Evolutionary conservation across 2,888 invertebrate genomes (phyloP).

Genomic region (Subacronicta megacephala): DNA sequence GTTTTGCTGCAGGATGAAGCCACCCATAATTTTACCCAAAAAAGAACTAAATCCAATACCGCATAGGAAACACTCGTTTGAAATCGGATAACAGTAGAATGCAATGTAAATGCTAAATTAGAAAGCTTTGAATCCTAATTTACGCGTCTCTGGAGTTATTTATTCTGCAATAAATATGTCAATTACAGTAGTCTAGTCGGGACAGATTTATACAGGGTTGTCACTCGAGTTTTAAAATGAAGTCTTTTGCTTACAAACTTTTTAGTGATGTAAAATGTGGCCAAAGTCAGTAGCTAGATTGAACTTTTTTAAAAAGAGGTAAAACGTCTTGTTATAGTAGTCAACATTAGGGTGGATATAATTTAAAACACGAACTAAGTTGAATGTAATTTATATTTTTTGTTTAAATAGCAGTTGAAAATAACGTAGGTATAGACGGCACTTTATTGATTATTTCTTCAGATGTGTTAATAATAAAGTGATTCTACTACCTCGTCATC

Average conservation of each 20-base stretch:
- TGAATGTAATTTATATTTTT: too few relatives aligned
- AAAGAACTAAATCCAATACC: slow-evolving; percentile 18
- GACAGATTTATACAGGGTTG: slow-evolving; percentile 70
- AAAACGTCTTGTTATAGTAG: neutral
- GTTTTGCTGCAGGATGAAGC: slow-evolving; percentile 8
- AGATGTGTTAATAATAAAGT: too few relatives aligned
- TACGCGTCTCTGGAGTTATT: slow-evolving; percentile 73
- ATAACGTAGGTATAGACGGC: too few relatives aligned
- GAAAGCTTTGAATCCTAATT: slow-evolving; percentile 74
- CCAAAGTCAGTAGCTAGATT: slow-evolving; percentile 22
- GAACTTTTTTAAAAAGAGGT: slow-evolving; percentile 9
- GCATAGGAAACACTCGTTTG: slow-evolving; percentile 41
- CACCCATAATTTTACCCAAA: slow-evolving; percentile 27
- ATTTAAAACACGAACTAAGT: too few relatives aligned
- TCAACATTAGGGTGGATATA: neutral
- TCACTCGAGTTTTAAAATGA: slow-evolving; percentile 50
- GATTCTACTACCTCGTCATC: too few relatives aligned
- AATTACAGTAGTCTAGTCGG: slow-evolving; percentile 71
- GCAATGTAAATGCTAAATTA: slow-evolving; percentile 66
- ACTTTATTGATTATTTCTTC: too few relatives aligned
- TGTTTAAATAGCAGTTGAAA: too few relatives aligned
- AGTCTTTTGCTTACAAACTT: slow-evolving; percentile 36
- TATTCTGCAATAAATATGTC: slow-evolving; percentile 79
- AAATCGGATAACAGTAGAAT: slow-evolving; percentile 62
- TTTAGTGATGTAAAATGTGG: slow-evolving; percentile 30